These are phyloP conservation scores for Lagenorhynchus albirostris DNA, from an alignment of 2,113 vertebrate species.

Conservation along the genomic window DNA sequence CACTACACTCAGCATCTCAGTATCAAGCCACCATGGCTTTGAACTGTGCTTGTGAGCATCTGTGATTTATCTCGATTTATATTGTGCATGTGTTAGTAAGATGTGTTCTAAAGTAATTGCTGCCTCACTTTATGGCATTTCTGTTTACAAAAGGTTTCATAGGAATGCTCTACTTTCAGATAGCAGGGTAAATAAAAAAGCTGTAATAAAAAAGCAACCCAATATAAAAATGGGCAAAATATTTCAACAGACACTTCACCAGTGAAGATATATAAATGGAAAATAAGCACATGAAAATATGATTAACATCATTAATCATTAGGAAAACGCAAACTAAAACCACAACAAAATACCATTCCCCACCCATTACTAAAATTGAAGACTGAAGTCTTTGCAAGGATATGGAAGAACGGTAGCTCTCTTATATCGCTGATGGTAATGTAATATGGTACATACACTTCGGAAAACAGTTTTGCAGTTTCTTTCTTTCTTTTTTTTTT, in stretches of 20 bases:
- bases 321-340: neutral
- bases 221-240: neutral
- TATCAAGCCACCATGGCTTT: neutral
- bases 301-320: neutral
- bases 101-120: neutral
- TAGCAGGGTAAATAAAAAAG: neutral
- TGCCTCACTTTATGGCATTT: neutral
- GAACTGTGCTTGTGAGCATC: neutral
- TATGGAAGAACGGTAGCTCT: neutral
- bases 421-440: neutral
- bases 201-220: neutral
- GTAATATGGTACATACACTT: neutral
- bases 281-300: neutral
- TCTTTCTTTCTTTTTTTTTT: neutral
- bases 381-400: neutral
- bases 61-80: neutral
- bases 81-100: neutral
- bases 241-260: neutral
- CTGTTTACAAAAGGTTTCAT: neutral
- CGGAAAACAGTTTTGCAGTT: neutral
- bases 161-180: neutral
- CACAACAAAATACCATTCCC: neutral
- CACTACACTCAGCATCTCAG: neutral
- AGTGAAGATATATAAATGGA: neutral
- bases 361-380: neutral